Base-by-base conservation (phyloP, 1,140 invertebrate species). In the Drosophila malerkotliana region DNA sequence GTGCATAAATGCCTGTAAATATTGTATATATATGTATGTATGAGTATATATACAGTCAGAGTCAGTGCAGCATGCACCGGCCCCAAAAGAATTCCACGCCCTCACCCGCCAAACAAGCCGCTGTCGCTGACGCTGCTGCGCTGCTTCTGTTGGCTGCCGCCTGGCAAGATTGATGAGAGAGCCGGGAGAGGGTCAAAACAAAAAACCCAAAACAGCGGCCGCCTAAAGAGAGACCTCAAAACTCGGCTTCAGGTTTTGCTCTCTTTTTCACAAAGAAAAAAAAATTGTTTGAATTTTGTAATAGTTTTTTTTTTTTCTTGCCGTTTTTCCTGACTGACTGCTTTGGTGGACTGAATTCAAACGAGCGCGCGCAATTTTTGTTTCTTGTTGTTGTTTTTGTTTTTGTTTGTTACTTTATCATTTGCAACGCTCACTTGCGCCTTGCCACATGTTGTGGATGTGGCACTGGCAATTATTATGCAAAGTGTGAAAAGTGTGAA, bases 61-160 rank as follows among this genome's bases (percentile, higher is more conserved):
- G 59, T n/a, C 75, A 63, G 73, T 81, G 73, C 79, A 81, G 78
- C 73, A 81, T 82, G 79, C 79, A 83, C 73, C 79, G 79, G 77
- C 72, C 71, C 58, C 71, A 79, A 74, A 63, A 63, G 62, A 75
- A 75, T 75, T 75, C 72, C 72, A 75, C 72, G 60, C 72, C 72
- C 72, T 75, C 72, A 44, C 71, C 61, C 61, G 28, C 53, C 37
- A 69, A 56, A 57, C 63, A 47, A 54, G 47, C 15, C 49, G 39
- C 52, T 52, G 72, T 18, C 14, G n/a, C n/a, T 55, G 66, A 6
- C 12, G 21, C 66, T 41, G 15, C 34, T 37, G 10, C 34, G 45
- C 14, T 39, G 39, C 51, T 45, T 60, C 21, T 12, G 18, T n/a
- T 56, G 48, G 15, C 15, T 24, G 39, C 28, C 10, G 44, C 8